These are phyloP conservation scores for Drymodes brunneopygia DNA, from an alignment of 2,113 vertebrate genomes.

Conservation along the genomic window DNA sequence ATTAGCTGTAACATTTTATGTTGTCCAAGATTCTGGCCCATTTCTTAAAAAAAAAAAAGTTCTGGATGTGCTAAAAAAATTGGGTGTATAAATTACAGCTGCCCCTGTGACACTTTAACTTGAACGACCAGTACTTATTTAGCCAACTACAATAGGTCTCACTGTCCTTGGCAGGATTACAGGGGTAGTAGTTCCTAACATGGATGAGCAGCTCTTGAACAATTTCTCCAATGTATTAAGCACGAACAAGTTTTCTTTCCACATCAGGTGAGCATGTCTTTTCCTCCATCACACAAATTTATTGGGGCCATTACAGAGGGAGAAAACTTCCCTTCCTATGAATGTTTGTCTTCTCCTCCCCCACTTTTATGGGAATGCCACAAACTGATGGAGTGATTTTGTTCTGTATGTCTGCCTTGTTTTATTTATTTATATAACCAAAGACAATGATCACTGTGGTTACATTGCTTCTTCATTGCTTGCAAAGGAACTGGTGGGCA, in stretches of 20 bases:
- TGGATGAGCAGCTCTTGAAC: slow-evolving; percentile 63
- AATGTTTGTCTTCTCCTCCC: slow-evolving; percentile 65
- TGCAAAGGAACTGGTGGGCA: background rate
- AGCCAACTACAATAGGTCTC: slow-evolving; percentile 44
- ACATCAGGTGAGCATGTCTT: slow-evolving; percentile 30
- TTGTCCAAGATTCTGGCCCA: background rate
- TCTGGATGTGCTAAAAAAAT: slow-evolving; percentile 53
- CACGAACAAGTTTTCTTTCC: slow-evolving; percentile 51
- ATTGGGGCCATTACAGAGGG: slow-evolving; percentile 44
- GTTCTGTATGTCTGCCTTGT: background rate
- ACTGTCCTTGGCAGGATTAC: slow-evolving; percentile 64
- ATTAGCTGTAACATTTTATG: background rate
- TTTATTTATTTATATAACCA: background rate
- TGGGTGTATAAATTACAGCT: slow-evolving; percentile 55
- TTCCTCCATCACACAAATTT: slow-evolving; percentile 58
- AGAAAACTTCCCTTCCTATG: slow-evolving; percentile 46
- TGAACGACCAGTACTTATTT: slow-evolving; percentile 18
- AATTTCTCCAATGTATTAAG: slow-evolving; percentile 62
- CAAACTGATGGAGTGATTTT: slow-evolving; percentile 29
- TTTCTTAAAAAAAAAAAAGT: background rate
- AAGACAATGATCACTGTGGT: background rate
- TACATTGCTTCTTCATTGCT: background rate
- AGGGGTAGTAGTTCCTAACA: slow-evolving; percentile 67
- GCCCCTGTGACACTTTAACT: slow-evolving; percentile 41
- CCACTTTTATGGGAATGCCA: slow-evolving; percentile 47